Evolutionary conservation across 2,888 invertebrate genomes (phyloP), one percentile per base, ranked within the genome.

Genomic region (Allygus modestus): DNA sequence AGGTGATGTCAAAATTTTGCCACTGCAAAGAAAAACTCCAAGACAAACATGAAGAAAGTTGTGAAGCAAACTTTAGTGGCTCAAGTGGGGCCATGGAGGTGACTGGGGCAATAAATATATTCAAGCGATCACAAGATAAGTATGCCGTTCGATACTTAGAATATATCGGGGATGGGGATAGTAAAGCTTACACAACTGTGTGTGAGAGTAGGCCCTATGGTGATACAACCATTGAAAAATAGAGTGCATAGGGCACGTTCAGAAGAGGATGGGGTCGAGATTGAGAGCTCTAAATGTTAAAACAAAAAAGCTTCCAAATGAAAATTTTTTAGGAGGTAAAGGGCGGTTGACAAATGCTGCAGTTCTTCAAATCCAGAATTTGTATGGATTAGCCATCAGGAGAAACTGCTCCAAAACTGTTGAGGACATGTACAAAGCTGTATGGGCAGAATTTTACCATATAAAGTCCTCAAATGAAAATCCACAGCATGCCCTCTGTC

Each of bases 371-470:
- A 58, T 81, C 11, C 81, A 81, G n/a, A 81, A 61, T 12, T 81
- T 31, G n/a, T 54, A 58, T 58, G 81, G 58, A n/a, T 15, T 58
- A 33, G 58, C 58, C 20, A 81, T 58, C 1, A 81, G 31, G 23
- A 1, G 54, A 28, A 54, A 41, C 20, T 23, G 23, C 9, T n/a
- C 37, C 7, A 33, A 20, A 69, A 33, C 15, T 33, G 61, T 86
- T 9, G 87, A 87, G 46, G 81, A 85, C 7, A 88, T 88, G 87
- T 87, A 87, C 65, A 86, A 86, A 73, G 88, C 85, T 11, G 84
- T 88, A 54, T 88, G 87, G 88, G 88, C 88, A 11, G 86, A 85
- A 15, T 88, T 85, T 77, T 86, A 84, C 37, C 88, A 88, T 65
- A 86, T 26, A 9, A 7, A 11, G 12, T 79, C 46, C 2, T 33